phyloP scores from a whole-genome alignment of 2,888 invertebrate species.

The Lordiphosa andalusiaca region DNA sequence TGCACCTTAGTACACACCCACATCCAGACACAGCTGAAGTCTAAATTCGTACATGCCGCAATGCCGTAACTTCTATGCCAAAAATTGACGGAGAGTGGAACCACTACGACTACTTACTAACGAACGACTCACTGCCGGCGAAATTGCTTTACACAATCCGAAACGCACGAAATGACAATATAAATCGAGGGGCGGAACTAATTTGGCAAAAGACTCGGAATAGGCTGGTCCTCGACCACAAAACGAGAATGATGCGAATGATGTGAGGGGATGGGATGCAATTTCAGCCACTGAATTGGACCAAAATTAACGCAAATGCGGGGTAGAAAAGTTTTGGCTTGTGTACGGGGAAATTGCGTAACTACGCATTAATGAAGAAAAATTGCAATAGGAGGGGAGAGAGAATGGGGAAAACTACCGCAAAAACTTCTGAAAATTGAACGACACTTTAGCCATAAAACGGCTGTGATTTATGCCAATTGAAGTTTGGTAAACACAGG shows the following conservation, averaged over 20 bases:
- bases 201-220: conserved; percentile 77
- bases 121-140: conserved; percentile 10
- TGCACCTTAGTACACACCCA: conserved; percentile 43
- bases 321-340: conserved; percentile 48
- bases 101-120: conserved; percentile 10
- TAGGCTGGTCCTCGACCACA: conserved; percentile 67
- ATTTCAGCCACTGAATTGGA: conserved; percentile 61
- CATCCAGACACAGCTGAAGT: conserved; percentile 16
- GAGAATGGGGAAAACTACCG: conserved; percentile 24
- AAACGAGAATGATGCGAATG: conserved; percentile 49
- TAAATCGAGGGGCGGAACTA: conserved; percentile 81
- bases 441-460: conserved; percentile 71
- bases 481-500: conserved; percentile 50
- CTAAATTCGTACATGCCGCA: conserved; percentile 65
- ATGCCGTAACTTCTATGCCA: conserved; percentile 62
- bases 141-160: conserved; percentile 71
- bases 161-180: conserved; percentile 78
- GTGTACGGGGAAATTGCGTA: conserved; percentile 68
- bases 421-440: conserved; percentile 55
- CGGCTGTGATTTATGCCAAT: conserved; percentile 68
- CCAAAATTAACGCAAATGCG: conserved; percentile 68
- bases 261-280: conserved; percentile 26
- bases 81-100: conserved; percentile 42
- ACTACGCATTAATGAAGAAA: conserved; percentile 74
- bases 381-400: conserved; percentile 40